A percentile compares a stretch with the other conserved stretches of the same genome.
Evolutionary conservation across 2,113 vertebrate species (phyloP).

Genomic region (Mustelus asterias): DNA sequence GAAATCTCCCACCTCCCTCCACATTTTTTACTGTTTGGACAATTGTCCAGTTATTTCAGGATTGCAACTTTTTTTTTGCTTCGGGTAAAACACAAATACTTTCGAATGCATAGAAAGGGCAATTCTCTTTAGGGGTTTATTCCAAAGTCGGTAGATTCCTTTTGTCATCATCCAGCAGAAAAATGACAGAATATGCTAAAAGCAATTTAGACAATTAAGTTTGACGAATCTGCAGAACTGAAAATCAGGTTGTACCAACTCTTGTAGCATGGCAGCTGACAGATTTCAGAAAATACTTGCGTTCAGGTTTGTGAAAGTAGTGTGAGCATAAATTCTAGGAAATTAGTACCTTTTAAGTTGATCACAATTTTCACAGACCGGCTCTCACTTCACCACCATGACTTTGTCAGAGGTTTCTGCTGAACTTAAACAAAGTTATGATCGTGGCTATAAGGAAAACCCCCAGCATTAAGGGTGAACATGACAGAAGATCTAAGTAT

Average conservation of each 20-base stretch:
- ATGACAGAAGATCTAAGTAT: neutral
- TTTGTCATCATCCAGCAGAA: neutral
- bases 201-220: neutral
- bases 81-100: slow-evolving; percentile 19
- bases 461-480: neutral
- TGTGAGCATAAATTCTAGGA: neutral
- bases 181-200: neutral
- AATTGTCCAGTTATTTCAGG: slow-evolving; percentile 33
- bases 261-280: neutral
- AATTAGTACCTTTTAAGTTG: neutral
- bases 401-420: neutral
- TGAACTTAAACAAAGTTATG: neutral
- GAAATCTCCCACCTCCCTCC: slow-evolving; percentile 26
- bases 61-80: slow-evolving; percentile 17
- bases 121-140: neutral
- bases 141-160: neutral
- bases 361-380: neutral
- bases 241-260: neutral
- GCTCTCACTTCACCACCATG: neutral
- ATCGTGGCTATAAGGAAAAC: neutral
- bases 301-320: neutral
- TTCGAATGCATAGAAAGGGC: neutral
- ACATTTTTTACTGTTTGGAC: slow-evolving; percentile 31
- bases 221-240: neutral
- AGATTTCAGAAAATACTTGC: neutral